Percentiles rank a stretch among this genome's conserved stretches.
phyloP scores from a whole-genome alignment of 2,113 vertebrate species.

The Indri indri region DNA sequence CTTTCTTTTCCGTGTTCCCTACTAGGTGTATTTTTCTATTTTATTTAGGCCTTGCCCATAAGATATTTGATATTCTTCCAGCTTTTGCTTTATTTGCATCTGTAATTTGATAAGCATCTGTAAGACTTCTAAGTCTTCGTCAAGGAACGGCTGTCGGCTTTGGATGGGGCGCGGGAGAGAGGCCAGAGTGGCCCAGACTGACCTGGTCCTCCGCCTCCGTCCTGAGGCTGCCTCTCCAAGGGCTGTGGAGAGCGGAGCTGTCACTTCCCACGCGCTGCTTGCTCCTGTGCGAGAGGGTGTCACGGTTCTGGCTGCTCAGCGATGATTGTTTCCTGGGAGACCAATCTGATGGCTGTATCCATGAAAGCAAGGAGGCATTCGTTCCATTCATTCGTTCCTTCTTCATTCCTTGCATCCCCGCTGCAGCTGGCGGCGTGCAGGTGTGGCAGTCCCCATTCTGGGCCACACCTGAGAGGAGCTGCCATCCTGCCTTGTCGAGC shows the following conservation, averaged over 20 bases:
- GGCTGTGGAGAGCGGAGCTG: fast-evolving
- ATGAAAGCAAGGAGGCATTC: not conserved
- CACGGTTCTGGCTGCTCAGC: too few species aligned
- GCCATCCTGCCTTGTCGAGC: fast-evolving
- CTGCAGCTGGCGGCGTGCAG: fast-evolving
- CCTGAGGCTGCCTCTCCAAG: not conserved
- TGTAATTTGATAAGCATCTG: not conserved
- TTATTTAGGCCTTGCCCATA: not conserved
- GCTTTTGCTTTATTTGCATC: not conserved
- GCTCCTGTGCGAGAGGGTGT: fast-evolving
- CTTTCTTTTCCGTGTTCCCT: not conserved
- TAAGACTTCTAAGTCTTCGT: not conserved
- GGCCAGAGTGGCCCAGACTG: fast-evolving
- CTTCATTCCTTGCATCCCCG: not conserved
- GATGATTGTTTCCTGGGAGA: not conserved
- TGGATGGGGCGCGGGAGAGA: fast-evolving
- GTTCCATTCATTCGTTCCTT: fast-evolving
- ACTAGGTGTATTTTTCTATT: too few species aligned
- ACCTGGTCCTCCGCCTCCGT: fast-evolving
- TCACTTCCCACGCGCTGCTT: fast-evolving
- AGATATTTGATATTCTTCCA: not conserved
- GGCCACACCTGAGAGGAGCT: not conserved
- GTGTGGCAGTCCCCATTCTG: not conserved
- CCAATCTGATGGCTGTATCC: fast-evolving
- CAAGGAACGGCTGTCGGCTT: fast-evolving